Percentiles rank a stretch among this genome's conserved stretches.
Conservation (phyloP, 2,888 invertebrate genomes). For the Leucoma salicis region DNA sequence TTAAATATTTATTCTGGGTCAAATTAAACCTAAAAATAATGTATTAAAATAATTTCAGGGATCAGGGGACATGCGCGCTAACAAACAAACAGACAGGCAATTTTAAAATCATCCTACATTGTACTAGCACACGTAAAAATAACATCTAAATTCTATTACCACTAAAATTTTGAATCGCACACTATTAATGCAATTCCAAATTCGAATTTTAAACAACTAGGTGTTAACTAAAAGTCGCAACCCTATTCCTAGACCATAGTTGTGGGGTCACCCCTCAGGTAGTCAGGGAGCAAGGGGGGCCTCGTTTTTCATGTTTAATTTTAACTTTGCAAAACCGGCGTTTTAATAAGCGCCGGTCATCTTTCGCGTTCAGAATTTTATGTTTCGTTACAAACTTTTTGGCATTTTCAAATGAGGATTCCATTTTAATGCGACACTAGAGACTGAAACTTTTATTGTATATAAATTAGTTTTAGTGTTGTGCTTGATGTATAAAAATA, state of each 20-base stretch:
- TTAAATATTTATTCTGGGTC: no score
- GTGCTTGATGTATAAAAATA: conserved; percentile 23
- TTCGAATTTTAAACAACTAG: background rate
- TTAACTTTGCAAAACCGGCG: conserved; percentile 79
- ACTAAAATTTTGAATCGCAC: background rate
- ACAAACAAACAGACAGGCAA: no score
- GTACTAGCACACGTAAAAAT: no score
- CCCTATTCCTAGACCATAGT: conserved; percentile 51
- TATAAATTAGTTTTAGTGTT: conserved; percentile 61
- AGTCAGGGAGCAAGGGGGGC: conserved; percentile 33
- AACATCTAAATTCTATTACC: background rate
- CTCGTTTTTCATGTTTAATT: conserved; percentile 82
- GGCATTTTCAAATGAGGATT: conserved; percentile 62
- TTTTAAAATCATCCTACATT: no score
- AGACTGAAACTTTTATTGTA: conserved; percentile 70
- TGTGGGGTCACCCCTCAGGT: conserved; percentile 46
- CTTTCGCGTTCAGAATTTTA: conserved; percentile 73
- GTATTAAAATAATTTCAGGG: no score
- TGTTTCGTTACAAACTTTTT: conserved; percentile 63
- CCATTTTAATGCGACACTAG: conserved; percentile 61
- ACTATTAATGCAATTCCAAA: background rate
- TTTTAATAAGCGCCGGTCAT: conserved; percentile 77
- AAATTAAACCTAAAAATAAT: no score
- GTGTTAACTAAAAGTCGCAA: conserved; percentile 14
- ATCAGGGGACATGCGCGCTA: no score